phyloP scores from a whole-genome alignment of 2,888 invertebrate species.

The Lithophane socia region DNA sequence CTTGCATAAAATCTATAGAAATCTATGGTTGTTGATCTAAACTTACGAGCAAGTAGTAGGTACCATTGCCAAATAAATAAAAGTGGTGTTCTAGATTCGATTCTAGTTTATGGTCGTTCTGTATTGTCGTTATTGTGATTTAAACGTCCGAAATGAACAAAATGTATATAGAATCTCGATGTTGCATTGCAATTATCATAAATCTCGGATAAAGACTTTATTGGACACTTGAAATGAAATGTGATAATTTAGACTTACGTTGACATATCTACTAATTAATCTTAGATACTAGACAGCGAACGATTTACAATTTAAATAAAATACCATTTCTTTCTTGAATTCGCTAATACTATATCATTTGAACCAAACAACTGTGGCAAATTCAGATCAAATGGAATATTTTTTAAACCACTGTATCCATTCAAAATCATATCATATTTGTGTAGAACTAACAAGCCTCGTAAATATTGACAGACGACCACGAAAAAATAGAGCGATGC shows the following conservation, averaged over 20 bases:
- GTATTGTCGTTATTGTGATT: slow-evolving; percentile 48
- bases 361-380: neutral
- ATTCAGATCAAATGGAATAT: neutral
- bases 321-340: neutral
- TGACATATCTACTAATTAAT: slow-evolving; percentile 32
- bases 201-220: slow-evolving; percentile 40
- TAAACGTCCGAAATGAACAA: slow-evolving; percentile 52
- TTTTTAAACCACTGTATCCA: slow-evolving; percentile 4
- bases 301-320: slow-evolving; percentile 12
- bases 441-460: slow-evolving; percentile 22
- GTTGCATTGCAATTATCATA: slow-evolving; percentile 45
- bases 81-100: slow-evolving; percentile 59
- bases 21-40: slow-evolving; percentile 38
- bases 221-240: slow-evolving; percentile 28
- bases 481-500: slow-evolving; percentile 52
- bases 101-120: slow-evolving; percentile 49
- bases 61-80: slow-evolving; percentile 59
- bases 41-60: slow-evolving; percentile 20
- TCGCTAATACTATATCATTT: neutral
- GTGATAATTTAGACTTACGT: slow-evolving; percentile 23
- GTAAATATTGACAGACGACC: slow-evolving; percentile 62
- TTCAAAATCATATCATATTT: slow-evolving; percentile 48
- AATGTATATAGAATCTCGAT: slow-evolving; percentile 27
- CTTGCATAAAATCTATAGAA: slow-evolving; percentile 19
- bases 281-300: neutral